phyloP scores from a whole-genome alignment of 2,797 vertebrate species.

The Lycodopsis pacificus region DNA sequence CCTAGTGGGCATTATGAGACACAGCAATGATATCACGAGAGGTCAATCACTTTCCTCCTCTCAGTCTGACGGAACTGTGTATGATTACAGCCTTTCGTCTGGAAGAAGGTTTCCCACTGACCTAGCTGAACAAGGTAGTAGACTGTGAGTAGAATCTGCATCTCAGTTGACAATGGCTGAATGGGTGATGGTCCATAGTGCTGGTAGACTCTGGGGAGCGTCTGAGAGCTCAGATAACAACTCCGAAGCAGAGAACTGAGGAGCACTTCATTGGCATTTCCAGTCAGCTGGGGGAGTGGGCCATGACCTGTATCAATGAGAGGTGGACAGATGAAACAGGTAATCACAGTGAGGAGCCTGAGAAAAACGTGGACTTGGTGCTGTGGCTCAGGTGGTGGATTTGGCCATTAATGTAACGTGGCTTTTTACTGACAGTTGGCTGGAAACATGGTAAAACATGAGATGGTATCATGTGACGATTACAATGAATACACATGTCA shows the following conservation, averaged over 20 bases:
- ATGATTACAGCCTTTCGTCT: background rate
- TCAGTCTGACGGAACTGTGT: background rate
- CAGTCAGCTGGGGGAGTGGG: conserved; percentile 91
- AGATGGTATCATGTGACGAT: background rate
- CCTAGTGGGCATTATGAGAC: conserved; percentile 13
- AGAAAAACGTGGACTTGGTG: background rate
- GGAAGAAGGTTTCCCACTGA: conserved; percentile 73
- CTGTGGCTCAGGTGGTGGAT: background rate
- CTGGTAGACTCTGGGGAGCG: conserved; percentile 91
- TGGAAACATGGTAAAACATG: background rate
- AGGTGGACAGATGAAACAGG: conserved; percentile 7
- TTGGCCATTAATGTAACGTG: background rate
- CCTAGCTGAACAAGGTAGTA: conserved; percentile 98
- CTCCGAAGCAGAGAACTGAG: conserved; percentile 92
- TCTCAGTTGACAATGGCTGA: conserved; percentile 94
- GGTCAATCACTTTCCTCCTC: background rate
- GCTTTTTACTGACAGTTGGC: background rate
- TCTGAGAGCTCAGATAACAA: conserved; percentile 94
- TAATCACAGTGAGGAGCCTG: background rate
- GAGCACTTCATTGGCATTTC: conserved; percentile 91
- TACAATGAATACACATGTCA: background rate
- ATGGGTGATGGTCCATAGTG: conserved; percentile 89
- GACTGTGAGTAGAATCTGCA: conserved; percentile 96
- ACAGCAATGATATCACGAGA: background rate
- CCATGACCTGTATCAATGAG: conserved; percentile 89